A percentile compares a stretch with the other conserved stretches of the same genome.
These are phyloP conservation scores for Alouatta palliata DNA, from an alignment of 2,113 vertebrate genomes.

Conservation along the genomic window DNA sequence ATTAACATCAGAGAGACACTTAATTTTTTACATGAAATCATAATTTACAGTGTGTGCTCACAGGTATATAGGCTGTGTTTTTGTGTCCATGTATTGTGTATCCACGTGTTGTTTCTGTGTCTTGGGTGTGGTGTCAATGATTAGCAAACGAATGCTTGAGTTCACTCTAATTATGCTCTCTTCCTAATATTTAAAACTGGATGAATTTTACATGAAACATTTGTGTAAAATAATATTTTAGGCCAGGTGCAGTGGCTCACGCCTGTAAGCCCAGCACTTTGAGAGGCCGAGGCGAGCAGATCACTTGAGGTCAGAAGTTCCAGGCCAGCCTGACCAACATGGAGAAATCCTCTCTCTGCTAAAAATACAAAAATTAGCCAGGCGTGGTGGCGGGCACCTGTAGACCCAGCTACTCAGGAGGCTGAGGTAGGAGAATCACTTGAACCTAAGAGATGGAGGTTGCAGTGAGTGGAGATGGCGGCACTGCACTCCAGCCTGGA, in stretches of 20 bases:
- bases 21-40: neutral
- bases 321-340: no score
- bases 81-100: neutral
- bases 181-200: neutral
- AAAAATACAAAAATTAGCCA: no score
- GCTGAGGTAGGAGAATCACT: no score
- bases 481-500: no score
- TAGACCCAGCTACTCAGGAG: no score
- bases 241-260: rapidly evolving
- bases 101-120: neutral
- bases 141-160: neutral
- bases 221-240: neutral
- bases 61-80: neutral
- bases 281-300: rapidly evolving
- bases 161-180: neutral
- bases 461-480: no score
- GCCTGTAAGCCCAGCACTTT: no score
- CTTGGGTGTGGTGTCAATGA: neutral
- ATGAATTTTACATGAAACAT: neutral
- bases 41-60: neutral
- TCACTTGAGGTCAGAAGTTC: no score
- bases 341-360: no score
- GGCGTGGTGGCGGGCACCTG: rapidly evolving
- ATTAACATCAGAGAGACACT: neutral
- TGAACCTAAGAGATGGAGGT: no score